A percentile compares a stretch with the other conserved stretches of the same genome.
Evolutionary conservation across 2,797 vertebrate genomes (phyloP).

Genomic region (Smutsia gigantea): DNA sequence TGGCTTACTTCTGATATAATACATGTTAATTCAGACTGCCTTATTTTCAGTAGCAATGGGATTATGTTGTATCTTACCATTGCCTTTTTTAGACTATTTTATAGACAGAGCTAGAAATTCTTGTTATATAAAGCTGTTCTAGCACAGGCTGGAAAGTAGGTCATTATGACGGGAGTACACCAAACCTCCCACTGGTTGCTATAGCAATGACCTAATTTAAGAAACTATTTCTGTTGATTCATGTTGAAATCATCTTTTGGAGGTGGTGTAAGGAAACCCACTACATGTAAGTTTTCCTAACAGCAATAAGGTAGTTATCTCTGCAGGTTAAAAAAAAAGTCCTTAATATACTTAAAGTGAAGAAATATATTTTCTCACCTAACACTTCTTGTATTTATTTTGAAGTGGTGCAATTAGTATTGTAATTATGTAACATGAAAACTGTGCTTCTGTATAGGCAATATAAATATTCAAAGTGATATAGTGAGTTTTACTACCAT

Average conservation of each 20-base stretch:
- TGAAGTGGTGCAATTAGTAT: constrained; percentile 51
- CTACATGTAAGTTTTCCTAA: constrained; percentile 49
- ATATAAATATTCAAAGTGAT: constrained; percentile 16
- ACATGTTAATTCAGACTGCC: constrained; percentile 57
- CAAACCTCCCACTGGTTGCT: constrained; percentile 87
- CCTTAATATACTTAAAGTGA: constrained; percentile 62
- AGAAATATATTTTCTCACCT: constrained; percentile 49
- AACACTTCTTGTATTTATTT: constrained; percentile 35
- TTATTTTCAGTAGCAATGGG: constrained; percentile 58
- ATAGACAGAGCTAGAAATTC: constrained; percentile 80
- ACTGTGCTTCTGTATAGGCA: constrained; percentile 11
- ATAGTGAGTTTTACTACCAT: constrained; percentile 43
- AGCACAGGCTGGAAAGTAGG: constrained; percentile 87
- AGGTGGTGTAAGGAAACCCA: constrained; percentile 81
- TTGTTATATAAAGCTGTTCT: constrained; percentile 80
- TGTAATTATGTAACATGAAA: constrained; percentile 52
- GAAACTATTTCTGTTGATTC: constrained; percentile 88
- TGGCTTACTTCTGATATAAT: constrained; percentile 45
- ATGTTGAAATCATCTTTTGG: constrained; percentile 86
- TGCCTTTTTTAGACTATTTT: constrained; percentile 75
- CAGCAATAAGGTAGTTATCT: constrained; percentile 48
- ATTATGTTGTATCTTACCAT: constrained; percentile 55
- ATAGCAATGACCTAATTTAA: constrained; percentile 90
- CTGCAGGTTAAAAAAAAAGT: not conserved
- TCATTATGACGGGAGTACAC: constrained; percentile 87